Evolutionary conservation across 2,113 vertebrate species (phyloP).

Genomic region (Edolisoma coerulescens): DNA sequence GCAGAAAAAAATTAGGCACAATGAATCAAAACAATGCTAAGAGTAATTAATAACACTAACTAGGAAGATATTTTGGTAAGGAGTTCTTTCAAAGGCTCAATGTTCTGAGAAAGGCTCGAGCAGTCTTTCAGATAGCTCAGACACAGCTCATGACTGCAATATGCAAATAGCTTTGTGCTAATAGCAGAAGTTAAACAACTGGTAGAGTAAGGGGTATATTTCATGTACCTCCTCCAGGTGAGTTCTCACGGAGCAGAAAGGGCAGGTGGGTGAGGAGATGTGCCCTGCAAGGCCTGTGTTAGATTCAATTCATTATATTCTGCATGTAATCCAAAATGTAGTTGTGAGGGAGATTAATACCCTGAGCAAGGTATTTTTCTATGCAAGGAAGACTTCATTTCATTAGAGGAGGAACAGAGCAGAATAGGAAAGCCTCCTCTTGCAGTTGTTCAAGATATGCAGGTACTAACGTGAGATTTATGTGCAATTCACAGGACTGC

Average conservation of each 20-base stretch:
- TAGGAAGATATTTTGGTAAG: not conserved
- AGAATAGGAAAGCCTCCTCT: not conserved
- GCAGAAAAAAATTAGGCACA: not conserved
- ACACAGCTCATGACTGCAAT: rapidly evolving
- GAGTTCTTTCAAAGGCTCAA: not conserved
- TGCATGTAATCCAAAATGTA: not conserved
- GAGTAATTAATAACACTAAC: not conserved
- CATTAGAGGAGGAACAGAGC: not conserved
- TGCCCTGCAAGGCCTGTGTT: not conserved
- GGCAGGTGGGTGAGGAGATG: not conserved
- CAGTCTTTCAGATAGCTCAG: not conserved
- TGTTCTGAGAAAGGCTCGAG: not conserved
- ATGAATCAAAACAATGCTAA: not conserved
- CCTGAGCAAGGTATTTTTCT: not conserved
- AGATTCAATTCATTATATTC: not conserved
- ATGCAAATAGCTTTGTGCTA: not conserved
- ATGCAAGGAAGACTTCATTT: not conserved
- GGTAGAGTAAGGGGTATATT: not conserved
- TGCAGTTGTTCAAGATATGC: not conserved
- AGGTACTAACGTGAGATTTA: not conserved
- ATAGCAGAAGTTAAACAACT: not conserved
- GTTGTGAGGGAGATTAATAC: not conserved
- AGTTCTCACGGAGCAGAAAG: not conserved
- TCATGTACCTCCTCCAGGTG: not conserved
- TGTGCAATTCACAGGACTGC: not conserved